Percentiles rank a stretch among this genome's conserved stretches.
Evolutionary conservation across 1,140 invertebrate genomes (phyloP).

Genomic region (Penaeus japonicus): DNA sequence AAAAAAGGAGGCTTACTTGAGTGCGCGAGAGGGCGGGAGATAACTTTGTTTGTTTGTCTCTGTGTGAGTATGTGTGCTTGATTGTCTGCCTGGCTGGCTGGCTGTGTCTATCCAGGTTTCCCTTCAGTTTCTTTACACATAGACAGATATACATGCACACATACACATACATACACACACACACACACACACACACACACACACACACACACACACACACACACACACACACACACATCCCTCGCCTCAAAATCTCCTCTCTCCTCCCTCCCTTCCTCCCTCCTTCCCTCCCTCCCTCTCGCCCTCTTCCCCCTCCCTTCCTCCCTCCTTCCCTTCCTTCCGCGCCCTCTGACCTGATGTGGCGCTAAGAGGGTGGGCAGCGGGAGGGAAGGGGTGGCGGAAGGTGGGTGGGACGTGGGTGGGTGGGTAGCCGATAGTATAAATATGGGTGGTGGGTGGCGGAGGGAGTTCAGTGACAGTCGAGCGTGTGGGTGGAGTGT

Average conservation of each 20-base stretch:
- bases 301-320: not conserved
- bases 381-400: not conserved
- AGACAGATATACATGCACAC: no score
- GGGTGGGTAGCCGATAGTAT: slow-evolving; percentile 18
- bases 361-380: not conserved
- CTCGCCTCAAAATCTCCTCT: not conserved
- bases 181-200: no score
- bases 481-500: not conserved
- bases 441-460: slow-evolving; percentile 36
- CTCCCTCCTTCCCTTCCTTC: not conserved
- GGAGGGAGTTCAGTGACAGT: slow-evolving; percentile 1
- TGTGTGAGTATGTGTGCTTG: no score
- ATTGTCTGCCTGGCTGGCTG: no score
- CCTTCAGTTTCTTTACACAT: no score
- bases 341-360: not conserved
- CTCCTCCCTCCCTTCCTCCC: not conserved
- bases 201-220: no score
- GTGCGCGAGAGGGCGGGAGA: no score
- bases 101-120: no score
- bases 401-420: not conserved
- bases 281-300: not conserved
- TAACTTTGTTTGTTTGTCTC: no score
- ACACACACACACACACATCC: no score
- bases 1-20: no score
- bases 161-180: no score